Conservation (phyloP, 1,140 invertebrate genomes). For the Orchestia grillus region DNA sequence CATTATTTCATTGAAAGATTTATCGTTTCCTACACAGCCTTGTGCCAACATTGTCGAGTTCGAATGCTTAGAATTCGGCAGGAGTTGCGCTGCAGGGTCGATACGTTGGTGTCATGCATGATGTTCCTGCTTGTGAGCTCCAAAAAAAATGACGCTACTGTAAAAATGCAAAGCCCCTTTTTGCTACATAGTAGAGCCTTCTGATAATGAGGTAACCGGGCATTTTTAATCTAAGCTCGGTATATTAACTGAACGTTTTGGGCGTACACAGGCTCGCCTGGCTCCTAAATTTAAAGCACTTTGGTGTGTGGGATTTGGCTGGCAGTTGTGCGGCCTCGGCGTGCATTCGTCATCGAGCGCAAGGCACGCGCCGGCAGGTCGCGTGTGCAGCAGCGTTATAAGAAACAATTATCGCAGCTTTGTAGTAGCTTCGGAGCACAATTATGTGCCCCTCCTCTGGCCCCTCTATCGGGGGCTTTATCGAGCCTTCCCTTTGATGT, state of each 20-base stretch:
- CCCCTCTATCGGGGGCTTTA: constrained; percentile 29
- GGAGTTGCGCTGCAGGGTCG: background rate
- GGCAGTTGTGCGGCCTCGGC: background rate
- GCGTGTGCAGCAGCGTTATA: constrained; percentile 31
- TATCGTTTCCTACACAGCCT: too few species aligned
- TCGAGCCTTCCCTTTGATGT: constrained; percentile 52
- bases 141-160: too few species aligned
- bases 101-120: too few species aligned
- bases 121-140: background rate
- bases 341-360: background rate
- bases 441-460: constrained; percentile 24
- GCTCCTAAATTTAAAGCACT: background rate
- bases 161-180: background rate
- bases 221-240: background rate
- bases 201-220: background rate
- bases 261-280: background rate
- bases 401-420: constrained; percentile 41
- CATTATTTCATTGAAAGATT: too few species aligned
- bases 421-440: constrained; percentile 36
- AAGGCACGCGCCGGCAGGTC: background rate
- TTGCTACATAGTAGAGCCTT: background rate
- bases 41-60: background rate
- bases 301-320: background rate
- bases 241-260: background rate
- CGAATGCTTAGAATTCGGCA: background rate